These are phyloP conservation scores for Gonatopus flavifemur DNA, from an alignment of 1,140 invertebrate genomes.

Conservation along the genomic window DNA sequence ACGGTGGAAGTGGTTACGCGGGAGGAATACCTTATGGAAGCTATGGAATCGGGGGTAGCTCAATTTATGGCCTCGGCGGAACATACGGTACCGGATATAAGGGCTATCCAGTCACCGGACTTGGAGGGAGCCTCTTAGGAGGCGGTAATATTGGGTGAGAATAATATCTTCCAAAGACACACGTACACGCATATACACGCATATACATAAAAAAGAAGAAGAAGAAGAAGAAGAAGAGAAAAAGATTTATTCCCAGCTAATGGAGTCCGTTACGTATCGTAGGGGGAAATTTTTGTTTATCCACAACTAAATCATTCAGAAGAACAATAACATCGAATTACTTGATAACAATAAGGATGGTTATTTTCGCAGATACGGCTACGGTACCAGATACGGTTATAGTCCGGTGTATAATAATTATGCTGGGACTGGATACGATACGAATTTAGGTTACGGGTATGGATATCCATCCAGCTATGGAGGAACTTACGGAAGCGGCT, in stretches of 20 bases:
- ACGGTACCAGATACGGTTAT: no score
- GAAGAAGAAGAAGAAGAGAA: not conserved
- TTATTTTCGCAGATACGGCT: no score
- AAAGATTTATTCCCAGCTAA: not conserved
- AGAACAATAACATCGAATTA: no score
- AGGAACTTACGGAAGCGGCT: constrained; percentile 3
- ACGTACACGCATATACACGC: no score
- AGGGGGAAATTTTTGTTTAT: no score
- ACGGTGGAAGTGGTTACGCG: constrained; percentile 25
- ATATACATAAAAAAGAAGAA: not conserved
- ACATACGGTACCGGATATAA: constrained; percentile 31
- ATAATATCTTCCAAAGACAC: no score
- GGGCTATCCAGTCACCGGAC: constrained; percentile 18
- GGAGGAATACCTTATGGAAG: constrained; percentile 20
- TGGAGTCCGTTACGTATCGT: no score
- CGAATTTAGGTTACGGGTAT: constrained; percentile 15
- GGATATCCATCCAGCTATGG: constrained; percentile 13
- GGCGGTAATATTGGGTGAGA: constrained; percentile 32
- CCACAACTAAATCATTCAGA: no score
- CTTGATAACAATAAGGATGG: no score
- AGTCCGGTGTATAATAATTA: no score
- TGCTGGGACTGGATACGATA: no score
- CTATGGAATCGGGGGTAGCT: constrained; percentile 16
- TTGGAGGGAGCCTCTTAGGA: constrained; percentile 22
- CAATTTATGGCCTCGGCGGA: constrained; percentile 24